Base-by-base conservation (phyloP, 2,888 invertebrate species). In the Taphrorychus bicolor region DNA sequence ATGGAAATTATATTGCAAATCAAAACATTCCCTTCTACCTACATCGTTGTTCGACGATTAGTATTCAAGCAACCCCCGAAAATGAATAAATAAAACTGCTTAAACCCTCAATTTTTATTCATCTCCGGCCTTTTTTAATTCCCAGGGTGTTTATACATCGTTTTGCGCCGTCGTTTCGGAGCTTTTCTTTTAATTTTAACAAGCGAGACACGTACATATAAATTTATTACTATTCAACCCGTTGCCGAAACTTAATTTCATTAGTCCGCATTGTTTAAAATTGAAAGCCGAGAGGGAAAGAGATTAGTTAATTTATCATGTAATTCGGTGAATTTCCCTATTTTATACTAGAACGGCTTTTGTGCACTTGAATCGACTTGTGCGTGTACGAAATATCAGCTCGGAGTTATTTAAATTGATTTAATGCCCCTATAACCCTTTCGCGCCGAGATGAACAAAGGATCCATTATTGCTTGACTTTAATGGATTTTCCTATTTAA, bases 211-310 rank as follows among this genome's bases (percentile, higher is more conserved):
- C 79, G 79, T 79, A 77, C 77, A 74, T 78, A 79, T 78, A 78
- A 79, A 79, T 79, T 79, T 79, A 79, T 79, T 78, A 78, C 78
- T 79, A 81, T 82, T 82, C 82, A 82, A 82, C 82, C 82, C 81
- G 82, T 82, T 82, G 66, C 79, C 79, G 78, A 76, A 81, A 81
- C 80, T 81, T 80, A 81, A 82, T 82, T 82, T 82, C 81, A 82
- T 82, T 82, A 82, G 79, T 78, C 78, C 76, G 77, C 81, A 82
- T 82, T 82, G 82, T 82, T 81, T 80, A 81, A 81, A 81, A 81
- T 81, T 81, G 80, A 81, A 81, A 80, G 80, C 77, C 76, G 75
- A 72, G 73, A 71, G 76, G 73, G 74, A 75, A 78, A 77, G 78
- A 78, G 80, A 80, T 80, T 80, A 80, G 80, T 81, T 81, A 81